phyloP scores from a whole-genome alignment of 2,888 invertebrate species.

The Melangyna quadrimaculata region DNA sequence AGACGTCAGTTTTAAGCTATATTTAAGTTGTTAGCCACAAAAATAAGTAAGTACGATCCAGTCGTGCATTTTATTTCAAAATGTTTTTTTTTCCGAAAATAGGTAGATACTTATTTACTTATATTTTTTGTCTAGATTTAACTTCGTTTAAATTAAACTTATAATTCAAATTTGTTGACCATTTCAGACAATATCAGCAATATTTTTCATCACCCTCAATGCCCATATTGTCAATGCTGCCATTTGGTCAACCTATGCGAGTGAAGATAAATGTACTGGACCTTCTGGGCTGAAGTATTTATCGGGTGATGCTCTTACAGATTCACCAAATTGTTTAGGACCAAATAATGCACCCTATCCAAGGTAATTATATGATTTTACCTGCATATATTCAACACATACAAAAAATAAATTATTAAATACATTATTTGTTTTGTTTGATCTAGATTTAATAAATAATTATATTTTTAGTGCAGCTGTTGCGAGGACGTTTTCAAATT shows the following conservation, averaged over 20 bases:
- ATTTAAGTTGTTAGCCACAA: too few relatives aligned
- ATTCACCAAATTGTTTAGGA: conserved; percentile 89
- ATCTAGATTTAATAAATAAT: conserved; percentile 65
- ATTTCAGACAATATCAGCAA: conserved; percentile 77
- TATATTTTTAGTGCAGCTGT: conserved; percentile 87
- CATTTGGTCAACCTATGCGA: conserved; percentile 78
- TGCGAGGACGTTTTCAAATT: conserved; percentile 86
- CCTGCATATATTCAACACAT: too few relatives aligned
- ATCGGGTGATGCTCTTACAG: conserved; percentile 93
- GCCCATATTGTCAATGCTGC: conserved; percentile 76
- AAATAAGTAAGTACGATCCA: too few relatives aligned
- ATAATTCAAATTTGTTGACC: neutral
- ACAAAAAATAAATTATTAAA: too few relatives aligned
- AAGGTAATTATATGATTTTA: conserved; percentile 83
- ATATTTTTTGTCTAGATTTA: too few relatives aligned
- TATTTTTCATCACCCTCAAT: conserved; percentile 77
- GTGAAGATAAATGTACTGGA: conserved; percentile 82
- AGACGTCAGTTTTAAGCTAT: too few relatives aligned
- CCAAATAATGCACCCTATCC: conserved; percentile 93
- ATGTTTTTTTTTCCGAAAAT: too few relatives aligned
- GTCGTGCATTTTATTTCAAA: too few relatives aligned
- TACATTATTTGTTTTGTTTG: too few relatives aligned
- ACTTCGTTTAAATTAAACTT: neutral
- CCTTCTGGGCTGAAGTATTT: conserved; percentile 89
- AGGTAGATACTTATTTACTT: too few relatives aligned